phyloP scores from a whole-genome alignment of 1,140 invertebrate genomes.

The Scylla paramamosain region DNA sequence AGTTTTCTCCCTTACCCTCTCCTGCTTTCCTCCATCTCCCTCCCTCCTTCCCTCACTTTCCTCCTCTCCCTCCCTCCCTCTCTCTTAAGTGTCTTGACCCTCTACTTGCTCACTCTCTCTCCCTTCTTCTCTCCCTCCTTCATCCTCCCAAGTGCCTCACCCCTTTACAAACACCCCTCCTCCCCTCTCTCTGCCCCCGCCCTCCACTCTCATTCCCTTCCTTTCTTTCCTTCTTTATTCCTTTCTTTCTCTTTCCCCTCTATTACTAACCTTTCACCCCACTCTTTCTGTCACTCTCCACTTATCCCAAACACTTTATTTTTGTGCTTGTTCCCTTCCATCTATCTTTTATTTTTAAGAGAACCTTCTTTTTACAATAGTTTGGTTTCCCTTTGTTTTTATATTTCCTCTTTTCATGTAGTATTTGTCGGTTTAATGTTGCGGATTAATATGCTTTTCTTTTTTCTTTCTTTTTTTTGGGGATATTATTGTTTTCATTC shows the following conservation, averaged over 20 bases:
- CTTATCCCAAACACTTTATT: too few relatives aligned
- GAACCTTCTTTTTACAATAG: too few relatives aligned
- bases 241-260: background rate
- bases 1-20: background rate
- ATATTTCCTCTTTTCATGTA: too few relatives aligned
- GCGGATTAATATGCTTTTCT: too few relatives aligned
- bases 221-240: background rate
- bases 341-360: too few relatives aligned
- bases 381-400: too few relatives aligned
- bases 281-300: too few relatives aligned
- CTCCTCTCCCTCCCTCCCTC: background rate
- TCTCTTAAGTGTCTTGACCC: background rate
- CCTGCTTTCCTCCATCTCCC: background rate
- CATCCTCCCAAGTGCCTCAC: constrained; percentile 10
- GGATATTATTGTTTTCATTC: too few relatives aligned
- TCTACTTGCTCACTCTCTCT: background rate
- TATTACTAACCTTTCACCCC: too few relatives aligned
- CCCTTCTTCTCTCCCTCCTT: constrained; percentile 18
- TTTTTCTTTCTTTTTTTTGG: too few relatives aligned
- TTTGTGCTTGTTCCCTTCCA: too few relatives aligned
- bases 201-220: background rate
- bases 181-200: background rate
- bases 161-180: background rate
- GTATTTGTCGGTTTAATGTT: too few relatives aligned
- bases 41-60: background rate